Base-by-base conservation (phyloP, 2,888 invertebrate genomes). In the Vesta saturnalis region DNA sequence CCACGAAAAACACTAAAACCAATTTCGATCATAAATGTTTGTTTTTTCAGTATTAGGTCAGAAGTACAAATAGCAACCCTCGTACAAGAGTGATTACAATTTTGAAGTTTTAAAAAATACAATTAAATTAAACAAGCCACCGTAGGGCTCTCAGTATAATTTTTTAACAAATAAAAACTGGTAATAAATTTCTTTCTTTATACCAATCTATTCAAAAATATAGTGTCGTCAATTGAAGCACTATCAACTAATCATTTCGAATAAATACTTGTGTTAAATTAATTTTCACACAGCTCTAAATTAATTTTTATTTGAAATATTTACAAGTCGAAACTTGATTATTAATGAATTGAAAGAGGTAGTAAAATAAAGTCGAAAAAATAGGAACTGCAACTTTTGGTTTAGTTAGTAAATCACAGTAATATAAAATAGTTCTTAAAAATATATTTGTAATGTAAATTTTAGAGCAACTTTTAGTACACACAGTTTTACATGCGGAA, bases 161-260 rank as follows among this genome's bases (percentile, higher is more conserved):
- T n/a, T n/a, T n/a, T n/a, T 69, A 70, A 70, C 63, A 57, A 66
- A 70, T 70, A 70, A 66, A 60, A 60, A 56, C 52, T 54, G 49
- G 70, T 70, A 67, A 70, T 70, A 70, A 70, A 70, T 70, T 46
- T 49, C 60, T 52, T 62, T 67, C 56, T 70, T 52, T 67, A 64
- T 70, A 64, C 59, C 71, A 73, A 69, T 73, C 71, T 65, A 73
- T 73, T 73, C 71, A n/a, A n/a, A 73, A 71, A 73, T 71, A 67
- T 69, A 64, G 57, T 58, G 60, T 63, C 64, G 57, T 67, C 69
- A 71, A 73, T 72, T 69, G 71, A 72, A 62, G 67, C 60, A 62
- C 69, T 60, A 67, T 67, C 69, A 71, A 71, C 71, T 67, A 73
- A 72, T 73, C 71, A 71, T 55, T 60, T 58, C 62, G 61, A 35